phyloP scores from a whole-genome alignment of 2,797 vertebrate genomes.

The Zalophus californianus region DNA sequence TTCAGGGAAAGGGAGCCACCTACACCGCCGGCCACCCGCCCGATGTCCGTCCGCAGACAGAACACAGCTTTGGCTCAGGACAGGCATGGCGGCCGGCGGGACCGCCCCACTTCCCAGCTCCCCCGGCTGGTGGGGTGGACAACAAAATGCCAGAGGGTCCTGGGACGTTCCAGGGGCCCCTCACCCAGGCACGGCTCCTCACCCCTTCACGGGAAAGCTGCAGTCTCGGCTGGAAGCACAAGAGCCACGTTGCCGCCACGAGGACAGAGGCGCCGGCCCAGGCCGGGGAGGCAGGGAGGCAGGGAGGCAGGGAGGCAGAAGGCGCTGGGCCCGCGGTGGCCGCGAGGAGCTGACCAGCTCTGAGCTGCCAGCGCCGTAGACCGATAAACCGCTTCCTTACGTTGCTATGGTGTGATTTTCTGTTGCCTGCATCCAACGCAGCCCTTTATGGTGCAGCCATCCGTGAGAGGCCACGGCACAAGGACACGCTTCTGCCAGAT shows the following conservation, averaged over 20 bases:
- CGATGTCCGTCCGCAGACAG: not conserved
- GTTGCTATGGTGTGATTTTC: not conserved
- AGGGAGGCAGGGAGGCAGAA: not conserved
- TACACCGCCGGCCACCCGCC: accelerated
- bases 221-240: too few relatives aligned
- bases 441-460: accelerated
- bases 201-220: not conserved
- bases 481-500: not conserved
- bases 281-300: too few relatives aligned
- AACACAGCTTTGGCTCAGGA: too few relatives aligned
- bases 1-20: not conserved
- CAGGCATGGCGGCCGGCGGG: accelerated
- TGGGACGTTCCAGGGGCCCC: not conserved
- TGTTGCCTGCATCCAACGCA: too few relatives aligned
- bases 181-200: not conserved
- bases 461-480: not conserved
- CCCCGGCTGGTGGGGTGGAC: not conserved
- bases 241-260: not conserved
- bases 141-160: not conserved
- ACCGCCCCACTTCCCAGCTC: not conserved
- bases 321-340: too few relatives aligned
- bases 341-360: not conserved
- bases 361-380: not conserved
- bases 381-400: too few relatives aligned
- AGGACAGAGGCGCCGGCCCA: not conserved